These are phyloP conservation scores for Notospermus geniculatus DNA, from an alignment of 1,140 invertebrate genomes.

Conservation along the genomic window DNA sequence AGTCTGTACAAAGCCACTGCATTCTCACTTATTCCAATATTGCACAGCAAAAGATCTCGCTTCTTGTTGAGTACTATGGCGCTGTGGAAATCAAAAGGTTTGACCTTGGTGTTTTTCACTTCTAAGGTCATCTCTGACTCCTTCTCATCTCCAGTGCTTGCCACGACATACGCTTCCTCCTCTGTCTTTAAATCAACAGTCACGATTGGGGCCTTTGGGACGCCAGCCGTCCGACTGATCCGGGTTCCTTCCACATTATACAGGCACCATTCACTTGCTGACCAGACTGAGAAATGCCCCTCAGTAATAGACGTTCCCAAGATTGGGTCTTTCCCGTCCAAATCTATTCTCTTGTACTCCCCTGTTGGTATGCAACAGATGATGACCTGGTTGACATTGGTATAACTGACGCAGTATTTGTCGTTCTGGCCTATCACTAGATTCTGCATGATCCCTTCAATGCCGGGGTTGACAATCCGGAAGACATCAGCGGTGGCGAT, in stretches of 20 bases:
- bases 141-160: conserved; percentile 27
- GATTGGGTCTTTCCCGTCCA: conserved; percentile 59
- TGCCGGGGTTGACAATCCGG: conserved; percentile 75
- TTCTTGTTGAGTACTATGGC: conserved; percentile 60
- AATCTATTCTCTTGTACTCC: conserved; percentile 72
- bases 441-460: conserved; percentile 90
- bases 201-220: conserved; percentile 14
- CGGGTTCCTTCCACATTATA: conserved; percentile 38
- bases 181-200: conserved; percentile 23
- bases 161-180: conserved; percentile 4
- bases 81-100: conserved; percentile 73
- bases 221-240: neutral
- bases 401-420: conserved; percentile 92
- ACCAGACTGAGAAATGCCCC: conserved; percentile 47
- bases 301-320: conserved; percentile 37
- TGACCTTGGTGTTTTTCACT: conserved; percentile 54
- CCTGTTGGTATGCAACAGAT: conserved; percentile 51
- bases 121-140: conserved; percentile 48
- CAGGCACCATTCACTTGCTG: conserved; percentile 39
- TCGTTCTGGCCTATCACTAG: conserved; percentile 92
- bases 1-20: conserved; percentile 47
- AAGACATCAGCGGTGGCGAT: conserved; percentile 58
- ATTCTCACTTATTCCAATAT: conserved; percentile 54
- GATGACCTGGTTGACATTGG: conserved; percentile 84
- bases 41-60: conserved; percentile 47